A percentile compares a stretch with the other conserved stretches of the same genome.
Conservation (phyloP, 2,888 invertebrate genomes). For the Acrobasis consociella region DNA sequence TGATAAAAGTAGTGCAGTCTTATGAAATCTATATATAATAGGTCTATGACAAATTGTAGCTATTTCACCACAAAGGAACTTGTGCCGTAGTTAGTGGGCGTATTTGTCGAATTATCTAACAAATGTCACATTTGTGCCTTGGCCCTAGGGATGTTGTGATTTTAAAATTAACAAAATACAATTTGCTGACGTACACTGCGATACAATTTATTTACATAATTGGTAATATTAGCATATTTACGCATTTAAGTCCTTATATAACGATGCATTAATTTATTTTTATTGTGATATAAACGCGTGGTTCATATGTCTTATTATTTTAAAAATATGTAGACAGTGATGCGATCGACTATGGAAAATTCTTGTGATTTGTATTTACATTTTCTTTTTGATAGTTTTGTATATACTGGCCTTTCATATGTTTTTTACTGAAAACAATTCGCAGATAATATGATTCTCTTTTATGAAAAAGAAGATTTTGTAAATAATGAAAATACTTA, state of each 20-base stretch:
- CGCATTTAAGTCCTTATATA: conserved; percentile 14
- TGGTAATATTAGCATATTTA: conserved; percentile 19
- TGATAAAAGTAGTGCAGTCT: conserved; percentile 26
- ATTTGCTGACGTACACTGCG: conserved; percentile 30
- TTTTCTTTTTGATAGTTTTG: conserved; percentile 39
- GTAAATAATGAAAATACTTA: conserved; percentile 50
- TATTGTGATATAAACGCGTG: conserved; percentile 19
- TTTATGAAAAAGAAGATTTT: conserved; percentile 35
- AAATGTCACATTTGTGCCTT: conserved; percentile 77
- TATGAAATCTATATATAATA: conserved; percentile 31
- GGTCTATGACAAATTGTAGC: conserved; percentile 31
- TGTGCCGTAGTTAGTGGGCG: conserved; percentile 55
- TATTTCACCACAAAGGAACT: conserved; percentile 30
- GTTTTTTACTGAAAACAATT: conserved; percentile 23
- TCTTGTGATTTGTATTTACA: conserved; percentile 40
- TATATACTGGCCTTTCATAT: conserved; percentile 40
- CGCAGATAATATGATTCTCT: conserved; percentile 28
- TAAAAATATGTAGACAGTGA: conserved; percentile 18
- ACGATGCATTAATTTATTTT: conserved; percentile 23
- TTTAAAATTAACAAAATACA: conserved; percentile 48
- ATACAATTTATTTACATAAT: conserved; percentile 24
- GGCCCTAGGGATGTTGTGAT: conserved; percentile 73
- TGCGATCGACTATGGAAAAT: conserved; percentile 27
- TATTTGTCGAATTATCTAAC: conserved; percentile 52
- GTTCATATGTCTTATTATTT: conserved; percentile 21